These are phyloP conservation scores for Dryobates pubescens DNA, from an alignment of 2,797 vertebrate species.

Conservation along the genomic window DNA sequence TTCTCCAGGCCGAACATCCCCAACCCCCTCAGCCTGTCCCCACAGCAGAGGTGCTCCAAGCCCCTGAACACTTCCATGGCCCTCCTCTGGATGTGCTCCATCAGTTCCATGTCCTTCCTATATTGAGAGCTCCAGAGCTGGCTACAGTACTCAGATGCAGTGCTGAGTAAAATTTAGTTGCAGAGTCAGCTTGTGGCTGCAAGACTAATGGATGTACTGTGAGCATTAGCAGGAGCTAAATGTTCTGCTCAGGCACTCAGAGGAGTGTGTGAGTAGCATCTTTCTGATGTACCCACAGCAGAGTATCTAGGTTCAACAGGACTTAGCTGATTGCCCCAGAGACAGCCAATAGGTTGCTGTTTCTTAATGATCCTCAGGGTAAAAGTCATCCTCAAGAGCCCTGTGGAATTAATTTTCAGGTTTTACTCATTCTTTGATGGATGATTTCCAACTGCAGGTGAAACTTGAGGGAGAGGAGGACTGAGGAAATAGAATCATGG, in stretches of 20 bases:
- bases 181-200: constrained; percentile 19
- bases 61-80: too few species aligned
- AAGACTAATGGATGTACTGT: constrained; percentile 1
- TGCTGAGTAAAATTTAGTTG: neutral
- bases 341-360: neutral
- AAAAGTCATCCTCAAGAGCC: neutral
- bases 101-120: too few species aligned
- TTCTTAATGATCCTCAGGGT: neutral
- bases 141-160: too few species aligned
- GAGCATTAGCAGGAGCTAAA: constrained; percentile 12
- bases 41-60: too few species aligned
- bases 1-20: too few species aligned
- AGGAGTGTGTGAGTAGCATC: neutral
- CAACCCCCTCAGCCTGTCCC: too few species aligned
- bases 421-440: neutral
- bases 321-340: neutral
- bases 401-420: neutral
- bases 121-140: too few species aligned
- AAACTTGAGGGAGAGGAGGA: neutral
- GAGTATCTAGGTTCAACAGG: neutral
- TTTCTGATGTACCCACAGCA: neutral
- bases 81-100: too few species aligned
- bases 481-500: neutral
- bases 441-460: neutral
- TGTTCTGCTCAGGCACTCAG: neutral